phyloP scores from a whole-genome alignment of 2,113 vertebrate genomes.

The Oryzias celebensis region DNA sequence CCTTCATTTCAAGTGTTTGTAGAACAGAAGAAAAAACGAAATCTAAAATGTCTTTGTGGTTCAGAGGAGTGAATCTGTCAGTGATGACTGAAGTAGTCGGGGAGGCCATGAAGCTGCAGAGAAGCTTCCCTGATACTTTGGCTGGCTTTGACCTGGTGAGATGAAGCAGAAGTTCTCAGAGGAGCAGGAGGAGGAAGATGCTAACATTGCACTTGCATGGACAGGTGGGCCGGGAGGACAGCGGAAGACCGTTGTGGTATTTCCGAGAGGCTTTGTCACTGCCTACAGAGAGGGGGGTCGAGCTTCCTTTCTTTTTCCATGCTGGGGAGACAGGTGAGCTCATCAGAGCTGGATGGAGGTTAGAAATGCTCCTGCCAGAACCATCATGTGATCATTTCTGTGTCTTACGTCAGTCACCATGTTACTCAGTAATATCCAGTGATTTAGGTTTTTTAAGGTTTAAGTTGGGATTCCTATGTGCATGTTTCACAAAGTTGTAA shows the following conservation, averaged over 20 bases:
- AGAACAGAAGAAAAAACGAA: neutral
- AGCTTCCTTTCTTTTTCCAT: constrained; percentile 89
- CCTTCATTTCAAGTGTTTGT: neutral
- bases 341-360: neutral
- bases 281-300: constrained; percentile 70
- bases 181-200: neutral
- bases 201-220: neutral
- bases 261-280: constrained; percentile 82
- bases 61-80: constrained; percentile 74
- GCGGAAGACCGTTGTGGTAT: constrained; percentile 81
- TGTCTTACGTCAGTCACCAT: neutral
- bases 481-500: too few species aligned
- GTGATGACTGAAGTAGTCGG: constrained; percentile 68
- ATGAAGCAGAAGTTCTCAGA: neutral
- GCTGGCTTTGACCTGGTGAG: constrained; percentile 92
- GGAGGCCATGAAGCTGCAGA: constrained; percentile 78
- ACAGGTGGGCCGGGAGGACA: constrained; percentile 89
- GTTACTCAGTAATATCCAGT: too few species aligned
- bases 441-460: too few species aligned
- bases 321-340: constrained; percentile 89
- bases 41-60: constrained; percentile 5
- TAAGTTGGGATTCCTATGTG: too few species aligned
- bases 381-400: neutral
- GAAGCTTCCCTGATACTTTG: constrained; percentile 81
- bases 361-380: too few species aligned